A percentile compares a stretch with the other conserved stretches of the same genome.
These are phyloP conservation scores for Agrypnia vestita DNA, from an alignment of 1,140 invertebrate genomes.

Conservation along the genomic window DNA sequence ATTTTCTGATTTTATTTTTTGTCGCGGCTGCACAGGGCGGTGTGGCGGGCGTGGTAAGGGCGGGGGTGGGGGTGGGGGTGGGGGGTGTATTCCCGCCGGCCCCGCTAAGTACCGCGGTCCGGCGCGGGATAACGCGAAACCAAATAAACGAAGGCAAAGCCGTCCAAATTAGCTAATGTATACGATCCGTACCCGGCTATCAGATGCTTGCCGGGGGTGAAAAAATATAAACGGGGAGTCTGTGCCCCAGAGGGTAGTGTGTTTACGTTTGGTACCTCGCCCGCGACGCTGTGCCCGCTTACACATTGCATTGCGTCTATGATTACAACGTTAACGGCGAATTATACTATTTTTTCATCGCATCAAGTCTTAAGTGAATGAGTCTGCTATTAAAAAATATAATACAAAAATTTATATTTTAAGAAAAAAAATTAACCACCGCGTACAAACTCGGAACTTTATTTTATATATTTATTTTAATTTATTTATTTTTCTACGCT, in stretches of 20 bases:
- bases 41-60: background rate
- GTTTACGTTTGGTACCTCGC: conserved; percentile 24
- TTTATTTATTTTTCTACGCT: too few species aligned
- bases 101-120: conserved; percentile 36
- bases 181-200: conserved; percentile 55
- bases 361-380: too few species aligned
- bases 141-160: conserved; percentile 58
- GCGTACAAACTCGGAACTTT: too few species aligned
- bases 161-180: conserved; percentile 62
- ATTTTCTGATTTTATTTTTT: conserved; percentile 24
- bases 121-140: conserved; percentile 48
- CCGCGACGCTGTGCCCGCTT: background rate
- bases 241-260: conserved; percentile 45
- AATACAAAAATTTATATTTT: too few species aligned
- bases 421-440: too few species aligned
- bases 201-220: conserved; percentile 48
- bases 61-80: background rate
- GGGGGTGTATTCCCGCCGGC: conserved; percentile 7
- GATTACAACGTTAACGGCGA: background rate
- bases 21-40: background rate
- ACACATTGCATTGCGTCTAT: background rate
- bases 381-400: too few species aligned
- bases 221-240: conserved; percentile 47
- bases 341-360: background rate
- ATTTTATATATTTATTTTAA: too few species aligned